Base-by-base conservation (phyloP, 1,140 invertebrate genomes). In the Zaprionus vittiger region DNA sequence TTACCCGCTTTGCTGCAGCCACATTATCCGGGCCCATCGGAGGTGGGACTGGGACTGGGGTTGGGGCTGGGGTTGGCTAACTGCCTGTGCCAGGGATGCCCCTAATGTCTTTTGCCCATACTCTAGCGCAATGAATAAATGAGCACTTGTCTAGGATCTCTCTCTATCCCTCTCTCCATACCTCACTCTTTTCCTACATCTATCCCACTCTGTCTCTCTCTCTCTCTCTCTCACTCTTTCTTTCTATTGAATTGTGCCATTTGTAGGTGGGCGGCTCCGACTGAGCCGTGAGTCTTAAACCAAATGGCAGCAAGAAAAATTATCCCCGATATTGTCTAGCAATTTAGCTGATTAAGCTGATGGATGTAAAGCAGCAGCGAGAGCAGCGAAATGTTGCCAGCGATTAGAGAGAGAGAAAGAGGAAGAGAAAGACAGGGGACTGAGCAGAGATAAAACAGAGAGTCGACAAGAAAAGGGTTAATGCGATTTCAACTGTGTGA, bases 281-380 rank as follows among this genome's bases (percentile, higher is more conserved):
- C 47, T 62, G 62, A n/a, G 31, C 61, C 24, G 75, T 69, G 63
- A 67, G 55, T 60, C 67, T 72, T 49, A 38, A 57, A 73, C 73
- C 85, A 84, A 89, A 90, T 85, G 81, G 85, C 86, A 90, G 85
- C 81, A 90, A 90, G 85, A 90, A 90, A 90, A 90, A 90, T 90
- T 90, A 91, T 91, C 82, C 86, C 86, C 85, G 85, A 90, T 90
- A 90, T 90, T 90, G 85, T 90, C 85, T 90, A 85, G 85, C 86
- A 90, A 90, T 90, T 90, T 90, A 90, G 85, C 85, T 90, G 85
- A 90, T 90, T 91, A 90, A 91, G 85, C 85, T 90, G 85, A 90
- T 90, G 85, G 85, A 90, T 90, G 85, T 90, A 90, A 90, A 90
- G 84, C 79, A 80, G 83, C 44, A 41, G 38, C 41, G 59, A 68